Conservation (phyloP, 23 tunicate genomes). For the Diplosoma virens region DNA sequence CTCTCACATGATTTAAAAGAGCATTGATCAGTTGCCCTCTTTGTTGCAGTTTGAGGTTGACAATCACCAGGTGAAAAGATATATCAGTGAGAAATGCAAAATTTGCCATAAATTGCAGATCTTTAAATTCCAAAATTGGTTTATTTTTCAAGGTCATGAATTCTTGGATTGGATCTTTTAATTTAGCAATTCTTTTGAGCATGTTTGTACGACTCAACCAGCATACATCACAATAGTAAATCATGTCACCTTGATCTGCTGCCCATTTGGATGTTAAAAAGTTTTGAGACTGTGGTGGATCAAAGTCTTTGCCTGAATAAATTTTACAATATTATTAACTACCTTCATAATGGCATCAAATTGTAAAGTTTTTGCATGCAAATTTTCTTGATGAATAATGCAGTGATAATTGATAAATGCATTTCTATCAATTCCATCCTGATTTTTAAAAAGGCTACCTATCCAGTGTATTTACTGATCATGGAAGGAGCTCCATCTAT, state of each 20-base stretch:
- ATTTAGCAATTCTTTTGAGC: conserved; percentile 11
- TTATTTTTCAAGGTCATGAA: neutral
- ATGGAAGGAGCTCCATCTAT: conserved; percentile 17
- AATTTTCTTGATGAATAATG: conserved; percentile 16
- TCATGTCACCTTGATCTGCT: conserved; percentile 4
- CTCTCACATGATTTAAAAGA: conserved; percentile 12
- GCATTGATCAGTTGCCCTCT: conserved; percentile 1
- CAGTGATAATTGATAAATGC: conserved; percentile 9
- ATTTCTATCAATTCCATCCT: conserved; percentile 9
- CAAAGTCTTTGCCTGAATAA: conserved; percentile 18
- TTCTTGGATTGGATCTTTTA: neutral
- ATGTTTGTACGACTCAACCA: neutral
- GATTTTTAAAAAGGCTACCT: conserved; percentile 11
- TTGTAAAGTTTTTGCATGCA: conserved; percentile 9
- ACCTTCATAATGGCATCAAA: conserved; percentile 9
- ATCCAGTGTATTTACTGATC: conserved; percentile 9
- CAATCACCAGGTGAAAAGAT: conserved; percentile 5
- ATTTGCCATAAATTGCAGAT: neutral
- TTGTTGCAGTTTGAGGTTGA: conserved; percentile 10
- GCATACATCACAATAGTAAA: neutral
- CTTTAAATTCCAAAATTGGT: conserved; percentile 1
- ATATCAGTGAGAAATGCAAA: conserved; percentile 2
- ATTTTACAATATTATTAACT: neutral
- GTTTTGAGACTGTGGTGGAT: conserved; percentile 6
- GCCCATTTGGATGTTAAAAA: neutral